These are phyloP conservation scores for Petrocephalus microphthalmus DNA, from an alignment of 2,113 vertebrate species.

Conservation along the genomic window DNA sequence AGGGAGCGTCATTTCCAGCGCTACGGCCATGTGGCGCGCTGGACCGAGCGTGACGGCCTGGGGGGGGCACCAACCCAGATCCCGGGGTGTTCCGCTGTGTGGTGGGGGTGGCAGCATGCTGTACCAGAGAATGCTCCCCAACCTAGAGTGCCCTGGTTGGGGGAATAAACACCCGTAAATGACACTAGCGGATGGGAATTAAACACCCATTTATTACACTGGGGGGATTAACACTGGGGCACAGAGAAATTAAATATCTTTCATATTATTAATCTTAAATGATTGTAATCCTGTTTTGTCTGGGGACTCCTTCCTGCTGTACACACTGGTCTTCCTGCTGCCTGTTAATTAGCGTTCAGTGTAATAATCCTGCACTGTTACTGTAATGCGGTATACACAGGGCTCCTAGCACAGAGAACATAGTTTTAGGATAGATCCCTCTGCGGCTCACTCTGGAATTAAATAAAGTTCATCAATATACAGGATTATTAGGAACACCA, in stretches of 20 bases:
- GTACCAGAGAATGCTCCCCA: no score
- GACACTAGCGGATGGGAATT: not conserved
- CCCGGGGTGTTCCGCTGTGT: not conserved
- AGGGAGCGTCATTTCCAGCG: not conserved
- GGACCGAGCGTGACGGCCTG: no score
- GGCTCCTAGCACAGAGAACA: not conserved
- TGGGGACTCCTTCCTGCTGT: not conserved
- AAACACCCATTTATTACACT: not conserved
- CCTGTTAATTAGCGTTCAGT: not conserved
- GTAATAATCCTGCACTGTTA: not conserved
- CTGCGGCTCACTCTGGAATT: not conserved
- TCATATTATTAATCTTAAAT: no score
- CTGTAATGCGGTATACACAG: not conserved
- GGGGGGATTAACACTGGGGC: no score
- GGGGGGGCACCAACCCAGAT: no score
- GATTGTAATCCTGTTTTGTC: no score
- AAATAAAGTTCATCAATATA: not conserved
- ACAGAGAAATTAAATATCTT: no score
- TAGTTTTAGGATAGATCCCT: not conserved
- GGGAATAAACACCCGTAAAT: not conserved
- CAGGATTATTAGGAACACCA: no score
- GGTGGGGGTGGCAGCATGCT: no score
- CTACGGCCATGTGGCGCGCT: no score
- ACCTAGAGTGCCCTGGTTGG: no score
- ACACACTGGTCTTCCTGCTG: not conserved